phyloP scores from a whole-genome alignment of 2,888 invertebrate species.

The Mythimna impura region DNA sequence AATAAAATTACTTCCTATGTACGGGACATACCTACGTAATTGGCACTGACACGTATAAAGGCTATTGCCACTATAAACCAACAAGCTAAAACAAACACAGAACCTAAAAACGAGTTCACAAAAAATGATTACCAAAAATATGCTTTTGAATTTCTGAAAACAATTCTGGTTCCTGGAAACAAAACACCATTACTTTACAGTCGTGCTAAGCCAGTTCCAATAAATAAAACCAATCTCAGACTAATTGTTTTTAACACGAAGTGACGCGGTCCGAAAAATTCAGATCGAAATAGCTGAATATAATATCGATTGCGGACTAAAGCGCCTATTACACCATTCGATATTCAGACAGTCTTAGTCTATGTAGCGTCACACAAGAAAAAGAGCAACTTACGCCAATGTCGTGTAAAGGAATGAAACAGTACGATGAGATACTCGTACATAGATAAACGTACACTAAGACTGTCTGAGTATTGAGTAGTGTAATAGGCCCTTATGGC shows the following conservation, averaged over 20 bases:
- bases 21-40: no score
- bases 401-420: no score
- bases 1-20: not conserved
- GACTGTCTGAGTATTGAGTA: no score
- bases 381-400: no score
- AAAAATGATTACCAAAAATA: not conserved
- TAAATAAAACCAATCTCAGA: slow-evolving; percentile 11
- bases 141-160: not conserved
- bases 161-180: not conserved
- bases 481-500: not conserved
- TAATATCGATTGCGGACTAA: slow-evolving; percentile 37
- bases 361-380: no score
- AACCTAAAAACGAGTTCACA: not conserved
- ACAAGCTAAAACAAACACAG: not conserved
- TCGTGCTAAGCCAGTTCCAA: slow-evolving; percentile 5
- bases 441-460: no score
- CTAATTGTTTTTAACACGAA: slow-evolving; percentile 25
- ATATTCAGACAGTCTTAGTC: no score
- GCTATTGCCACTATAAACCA: not conserved
- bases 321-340: no score
- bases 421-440: no score
- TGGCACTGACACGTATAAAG: not conserved
- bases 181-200: not conserved
- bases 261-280: not conserved
- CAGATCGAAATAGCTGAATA: slow-evolving; percentile 26